Evolutionary conservation across 2,888 invertebrate genomes (phyloP), one percentile per base, ranked within the genome.

Genomic region (Zootermopsis nevadensis): DNA sequence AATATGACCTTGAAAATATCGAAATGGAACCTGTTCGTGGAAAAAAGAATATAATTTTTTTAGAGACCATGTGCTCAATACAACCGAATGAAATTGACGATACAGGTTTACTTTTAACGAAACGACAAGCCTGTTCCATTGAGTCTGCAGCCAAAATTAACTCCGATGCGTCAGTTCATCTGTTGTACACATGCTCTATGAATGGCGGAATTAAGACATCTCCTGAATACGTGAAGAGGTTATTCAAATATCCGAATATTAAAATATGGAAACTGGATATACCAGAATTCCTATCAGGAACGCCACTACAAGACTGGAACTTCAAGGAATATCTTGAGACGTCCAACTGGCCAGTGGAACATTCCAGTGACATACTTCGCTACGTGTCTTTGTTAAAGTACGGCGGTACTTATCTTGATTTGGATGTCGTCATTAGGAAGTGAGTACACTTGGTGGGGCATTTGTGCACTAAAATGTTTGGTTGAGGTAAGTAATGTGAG

Each of bases 321-420:
- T 87, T 86, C 0, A 89, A 88, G 10, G 91, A 91, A 0, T 87
- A 89, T 0, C 87, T 94, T 10, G 91, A 90, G 77, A 88, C 87
- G 1, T 93, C 93, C 33, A 86, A 87, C 3, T 94, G 92, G 91
- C 91, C 92, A 0, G 89, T 89, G 72, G 91, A 91, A 48, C 93
- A 94, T 86, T 92, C 93, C 77, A 93, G 93, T 77, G 94, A 95
- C 87, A 90, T 94, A 2, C 89, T 95, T 24, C 89, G 94, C 85
- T 94, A 92, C 86, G 87, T 94, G 76, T 93, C 94, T 0, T 89
- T 96, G 10, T 95, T 93, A 91, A 95, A 94, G 87, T 95, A 92
- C 88, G 95, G 95, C 22, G 96, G 96, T 0, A 93, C 95, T 80
- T 96, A 95, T 87, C 88, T 96, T 81, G 96, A 96, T 86, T 89